Percentiles rank a stretch among this genome's conserved stretches.
Evolutionary conservation across 2,888 invertebrate species (phyloP).

Genomic region (Actias luna): DNA sequence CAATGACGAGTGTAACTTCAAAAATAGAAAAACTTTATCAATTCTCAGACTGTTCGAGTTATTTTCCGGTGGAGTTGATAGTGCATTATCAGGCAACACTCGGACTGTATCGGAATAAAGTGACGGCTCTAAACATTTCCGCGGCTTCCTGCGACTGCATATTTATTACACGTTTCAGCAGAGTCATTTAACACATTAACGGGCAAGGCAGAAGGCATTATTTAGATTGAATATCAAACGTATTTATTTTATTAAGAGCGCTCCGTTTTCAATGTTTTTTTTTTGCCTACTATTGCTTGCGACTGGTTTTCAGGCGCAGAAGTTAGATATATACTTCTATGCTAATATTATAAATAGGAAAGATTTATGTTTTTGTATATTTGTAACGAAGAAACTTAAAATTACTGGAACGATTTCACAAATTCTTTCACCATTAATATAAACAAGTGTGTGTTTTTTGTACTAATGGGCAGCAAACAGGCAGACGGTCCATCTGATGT

Average conservation of each 20-base stretch:
- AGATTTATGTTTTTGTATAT: no score
- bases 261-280: not conserved
- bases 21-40: not conserved
- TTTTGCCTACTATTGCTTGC: no score
- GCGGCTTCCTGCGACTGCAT: slow-evolving; percentile 53
- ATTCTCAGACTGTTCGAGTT: not conserved
- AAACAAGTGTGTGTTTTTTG: no score
- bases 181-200: slow-evolving; percentile 40
- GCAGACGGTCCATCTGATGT: no score
- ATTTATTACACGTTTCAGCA: slow-evolving; percentile 30
- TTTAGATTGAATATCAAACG: not conserved
- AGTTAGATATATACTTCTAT: not conserved
- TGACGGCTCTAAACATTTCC: slow-evolving; percentile 65
- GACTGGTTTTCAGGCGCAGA: no score
- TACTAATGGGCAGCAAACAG: no score
- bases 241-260: not conserved
- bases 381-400: no score
- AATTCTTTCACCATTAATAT: no score
- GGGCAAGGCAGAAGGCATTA: slow-evolving; percentile 10
- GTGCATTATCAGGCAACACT: slow-evolving; percentile 1
- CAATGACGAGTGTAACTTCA: not conserved
- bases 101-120: slow-evolving; percentile 27
- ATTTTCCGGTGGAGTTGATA: not conserved
- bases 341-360: not conserved
- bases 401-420: no score